These are phyloP conservation scores for Desmophyllum pertusum DNA, from an alignment of 92 coral and sea anemone genomes.

Conservation along the genomic window DNA sequence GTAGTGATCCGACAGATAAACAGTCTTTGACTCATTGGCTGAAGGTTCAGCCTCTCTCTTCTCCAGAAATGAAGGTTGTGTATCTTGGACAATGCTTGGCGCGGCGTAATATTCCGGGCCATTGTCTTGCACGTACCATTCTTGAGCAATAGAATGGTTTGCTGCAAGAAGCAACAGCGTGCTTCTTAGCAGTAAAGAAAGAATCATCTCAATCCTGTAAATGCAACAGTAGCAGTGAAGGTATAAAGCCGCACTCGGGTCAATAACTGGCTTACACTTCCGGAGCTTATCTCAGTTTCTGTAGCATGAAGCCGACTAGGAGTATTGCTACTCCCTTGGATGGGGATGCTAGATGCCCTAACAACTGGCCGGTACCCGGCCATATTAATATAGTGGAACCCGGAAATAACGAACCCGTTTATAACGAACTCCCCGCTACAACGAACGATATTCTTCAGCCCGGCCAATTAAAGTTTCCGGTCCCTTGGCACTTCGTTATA, in stretches of 20 bases:
- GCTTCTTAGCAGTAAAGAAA: slow-evolving; percentile 32
- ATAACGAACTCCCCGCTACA: no score
- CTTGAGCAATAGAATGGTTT: slow-evolving; percentile 24
- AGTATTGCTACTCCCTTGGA: no score
- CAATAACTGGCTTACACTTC: no score
- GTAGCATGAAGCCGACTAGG: no score
- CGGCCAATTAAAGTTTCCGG: no score
- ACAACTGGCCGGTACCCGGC: neutral
- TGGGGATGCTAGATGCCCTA: no score
- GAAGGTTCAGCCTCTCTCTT: slow-evolving; percentile 15
- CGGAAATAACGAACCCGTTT: no score
- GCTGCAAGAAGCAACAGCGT: slow-evolving; percentile 44
- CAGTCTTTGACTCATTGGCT: neutral
- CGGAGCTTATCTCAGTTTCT: no score
- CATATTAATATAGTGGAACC: no score
- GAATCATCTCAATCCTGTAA: slow-evolving; percentile 30
- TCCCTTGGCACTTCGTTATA: no score
- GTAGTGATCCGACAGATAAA: neutral
- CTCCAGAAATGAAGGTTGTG: neutral
- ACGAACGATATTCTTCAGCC: no score
- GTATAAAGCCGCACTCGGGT: no score
- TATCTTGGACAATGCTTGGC: neutral
- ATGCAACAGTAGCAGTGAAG: neutral
- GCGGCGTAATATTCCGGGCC: slow-evolving; percentile 16
- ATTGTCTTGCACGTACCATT: slow-evolving; percentile 30